Evolutionary conservation across 2,113 vertebrate genomes (phyloP).

Genomic region (Dromas ardeola): DNA sequence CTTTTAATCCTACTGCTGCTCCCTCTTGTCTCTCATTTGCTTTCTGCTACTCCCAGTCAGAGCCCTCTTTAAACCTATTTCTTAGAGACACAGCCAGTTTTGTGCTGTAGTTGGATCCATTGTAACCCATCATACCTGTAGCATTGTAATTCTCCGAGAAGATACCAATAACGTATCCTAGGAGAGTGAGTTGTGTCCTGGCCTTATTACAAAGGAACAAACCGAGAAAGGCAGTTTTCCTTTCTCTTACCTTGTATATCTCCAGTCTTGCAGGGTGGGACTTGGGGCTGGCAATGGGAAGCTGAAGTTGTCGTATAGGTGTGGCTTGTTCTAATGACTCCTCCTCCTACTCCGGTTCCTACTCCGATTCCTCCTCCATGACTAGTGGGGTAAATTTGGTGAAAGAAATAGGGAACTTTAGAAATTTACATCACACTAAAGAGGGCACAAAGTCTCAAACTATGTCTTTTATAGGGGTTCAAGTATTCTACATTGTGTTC

Average conservation of each 20-base stretch:
- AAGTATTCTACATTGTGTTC: neutral
- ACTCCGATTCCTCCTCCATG: slow-evolving; percentile 26
- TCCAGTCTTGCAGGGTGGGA: slow-evolving; percentile 20
- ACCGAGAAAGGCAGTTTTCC: neutral
- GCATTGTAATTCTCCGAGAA: neutral
- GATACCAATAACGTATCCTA: accelerated
- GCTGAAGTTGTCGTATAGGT: slow-evolving; percentile 35
- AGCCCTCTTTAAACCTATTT: neutral
- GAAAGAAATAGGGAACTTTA: neutral
- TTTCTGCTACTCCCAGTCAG: neutral
- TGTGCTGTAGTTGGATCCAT: neutral
- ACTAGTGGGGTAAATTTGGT: neutral
- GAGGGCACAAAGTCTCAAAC: neutral
- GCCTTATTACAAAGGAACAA: neutral
- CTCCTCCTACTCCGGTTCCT: slow-evolving; percentile 29
- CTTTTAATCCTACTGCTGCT: neutral
- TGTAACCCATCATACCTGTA: neutral
- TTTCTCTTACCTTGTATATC: slow-evolving; percentile 56
- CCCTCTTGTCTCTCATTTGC: neutral
- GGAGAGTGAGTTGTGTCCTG: neutral
- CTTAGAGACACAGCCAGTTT: neutral
- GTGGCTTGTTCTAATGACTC: slow-evolving; percentile 43
- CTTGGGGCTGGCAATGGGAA: slow-evolving; percentile 55
- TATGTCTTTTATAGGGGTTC: accelerated
- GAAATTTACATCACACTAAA: neutral